A percentile compares a stretch with the other conserved stretches of the same genome.
These are phyloP conservation scores for Penaeus monodon DNA, from an alignment of 2,888 invertebrate species.

Conservation along the genomic window DNA sequence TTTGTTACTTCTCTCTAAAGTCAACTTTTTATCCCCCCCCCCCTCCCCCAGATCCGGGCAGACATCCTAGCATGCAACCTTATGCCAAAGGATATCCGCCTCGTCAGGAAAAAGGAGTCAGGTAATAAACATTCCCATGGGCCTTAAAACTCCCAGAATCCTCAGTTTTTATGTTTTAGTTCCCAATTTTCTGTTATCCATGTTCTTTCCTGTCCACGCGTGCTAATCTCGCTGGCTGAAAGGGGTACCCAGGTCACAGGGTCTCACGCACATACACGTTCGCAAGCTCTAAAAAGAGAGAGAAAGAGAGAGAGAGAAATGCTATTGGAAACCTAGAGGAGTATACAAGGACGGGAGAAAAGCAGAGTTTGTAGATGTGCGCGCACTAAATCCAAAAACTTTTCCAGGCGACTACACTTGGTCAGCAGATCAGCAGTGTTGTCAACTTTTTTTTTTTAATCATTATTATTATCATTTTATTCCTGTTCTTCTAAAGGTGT, in stretches of 20 bases:
- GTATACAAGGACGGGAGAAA: too few species aligned
- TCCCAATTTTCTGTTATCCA: slow-evolving; percentile 59
- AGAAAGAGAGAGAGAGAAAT: too few species aligned
- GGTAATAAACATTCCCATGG: slow-evolving; percentile 73
- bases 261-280: slow-evolving; percentile 10
- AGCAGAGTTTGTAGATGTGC: background rate
- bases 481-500: too few species aligned
- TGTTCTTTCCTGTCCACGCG: slow-evolving; percentile 58
- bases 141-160: slow-evolving; percentile 4
- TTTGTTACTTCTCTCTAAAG: background rate
- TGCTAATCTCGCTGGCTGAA: slow-evolving; percentile 57
- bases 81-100: slow-evolving; percentile 83
- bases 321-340: too few species aligned
- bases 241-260: slow-evolving; percentile 53
- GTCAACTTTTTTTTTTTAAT: slow-evolving; percentile 10
- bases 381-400: slow-evolving; percentile 42
- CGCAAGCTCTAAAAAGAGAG: too few species aligned
- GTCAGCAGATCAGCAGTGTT: slow-evolving; percentile 39
- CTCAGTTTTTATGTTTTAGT: slow-evolving; percentile 61
- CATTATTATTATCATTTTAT: too few species aligned
- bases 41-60: slow-evolving; percentile 78
- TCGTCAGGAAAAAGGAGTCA: slow-evolving; percentile 87
- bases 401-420: slow-evolving; percentile 39
- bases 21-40: slow-evolving; percentile 46
- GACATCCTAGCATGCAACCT: slow-evolving; percentile 82